Percentiles rank a stretch among this genome's conserved stretches.
Evolutionary conservation across 2,888 invertebrate species (phyloP).

Genomic region (Sesia apiformis): DNA sequence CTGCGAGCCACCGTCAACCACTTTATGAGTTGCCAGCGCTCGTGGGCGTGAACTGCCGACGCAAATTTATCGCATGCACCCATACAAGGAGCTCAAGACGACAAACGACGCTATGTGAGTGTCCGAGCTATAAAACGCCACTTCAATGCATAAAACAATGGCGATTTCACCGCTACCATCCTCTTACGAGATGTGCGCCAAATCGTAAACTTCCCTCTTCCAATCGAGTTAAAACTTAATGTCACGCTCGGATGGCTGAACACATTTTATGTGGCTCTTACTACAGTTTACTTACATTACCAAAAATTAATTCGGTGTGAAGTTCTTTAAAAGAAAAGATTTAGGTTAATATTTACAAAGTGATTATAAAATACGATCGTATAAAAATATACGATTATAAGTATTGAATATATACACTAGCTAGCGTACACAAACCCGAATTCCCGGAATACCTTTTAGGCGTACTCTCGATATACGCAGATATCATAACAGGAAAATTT

Average conservation of each 20-base stretch:
- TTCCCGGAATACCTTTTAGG: too few species aligned
- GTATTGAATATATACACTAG: too few species aligned
- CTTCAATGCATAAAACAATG: constrained; percentile 50
- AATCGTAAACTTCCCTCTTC: constrained; percentile 23
- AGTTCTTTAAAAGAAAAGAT: too few species aligned
- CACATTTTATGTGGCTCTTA: constrained; percentile 1
- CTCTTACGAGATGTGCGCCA: constrained; percentile 21
- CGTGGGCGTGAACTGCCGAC: constrained; percentile 41
- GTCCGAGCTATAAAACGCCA: constrained; percentile 50
- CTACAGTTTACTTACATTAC: too few species aligned
- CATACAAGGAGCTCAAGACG: constrained; percentile 31
- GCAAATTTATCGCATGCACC: constrained; percentile 46
- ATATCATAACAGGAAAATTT: too few species aligned
- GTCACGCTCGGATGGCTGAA: background rate
- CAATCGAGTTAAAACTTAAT: constrained; percentile 3
- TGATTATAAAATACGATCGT: too few species aligned
- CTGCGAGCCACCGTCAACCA: constrained; percentile 38
- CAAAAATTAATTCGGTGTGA: too few species aligned
- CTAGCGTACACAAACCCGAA: too few species aligned
- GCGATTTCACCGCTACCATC: constrained; percentile 10
- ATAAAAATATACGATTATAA: too few species aligned
- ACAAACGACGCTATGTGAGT: constrained; percentile 20
- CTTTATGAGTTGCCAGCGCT: constrained; percentile 50
- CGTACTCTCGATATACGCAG: too few species aligned
- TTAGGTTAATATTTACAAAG: too few species aligned